These are phyloP conservation scores for Phenganax subtilis DNA, from an alignment of 92 coral and sea anemone genomes.

Conservation along the genomic window DNA sequence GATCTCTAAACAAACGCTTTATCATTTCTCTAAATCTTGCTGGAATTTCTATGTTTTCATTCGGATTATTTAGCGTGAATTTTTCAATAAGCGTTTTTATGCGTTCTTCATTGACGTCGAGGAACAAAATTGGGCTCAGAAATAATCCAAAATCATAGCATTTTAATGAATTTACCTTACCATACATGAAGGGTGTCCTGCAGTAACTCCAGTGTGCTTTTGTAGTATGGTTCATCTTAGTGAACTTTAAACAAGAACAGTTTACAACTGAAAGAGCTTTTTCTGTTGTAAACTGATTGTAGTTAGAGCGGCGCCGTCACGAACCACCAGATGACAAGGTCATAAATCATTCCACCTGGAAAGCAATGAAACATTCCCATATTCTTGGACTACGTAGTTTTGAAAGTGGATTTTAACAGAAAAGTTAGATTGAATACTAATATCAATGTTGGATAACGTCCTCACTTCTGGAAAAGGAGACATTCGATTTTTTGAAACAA, in stretches of 20 bases:
- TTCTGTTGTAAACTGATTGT: background rate
- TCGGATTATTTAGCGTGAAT: background rate
- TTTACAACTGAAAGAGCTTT: background rate
- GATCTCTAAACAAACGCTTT: constrained; percentile 5
- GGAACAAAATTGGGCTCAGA: too few species aligned
- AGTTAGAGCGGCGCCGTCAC: background rate
- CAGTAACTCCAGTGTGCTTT: too few species aligned
- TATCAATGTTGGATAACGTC: too few species aligned
- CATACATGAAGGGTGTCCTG: too few species aligned
- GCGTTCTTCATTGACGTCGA: background rate
- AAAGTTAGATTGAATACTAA: too few species aligned
- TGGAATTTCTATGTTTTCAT: constrained; percentile 12
- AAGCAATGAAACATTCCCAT: background rate
- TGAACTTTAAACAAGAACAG: background rate
- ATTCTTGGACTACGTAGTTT: background rate
- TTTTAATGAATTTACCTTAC: too few species aligned
- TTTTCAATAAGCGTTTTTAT: background rate
- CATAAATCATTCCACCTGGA: background rate
- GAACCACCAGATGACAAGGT: background rate
- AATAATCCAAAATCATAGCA: too few species aligned
- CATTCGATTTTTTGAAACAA: too few species aligned
- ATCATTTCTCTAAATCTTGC: background rate
- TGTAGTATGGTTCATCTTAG: background rate
- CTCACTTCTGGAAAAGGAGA: too few species aligned
- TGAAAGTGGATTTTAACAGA: too few species aligned